Percentiles rank a stretch among this genome's conserved stretches.
phyloP scores from a whole-genome alignment of 2,888 invertebrate genomes.

The Lottia scabra region DNA sequence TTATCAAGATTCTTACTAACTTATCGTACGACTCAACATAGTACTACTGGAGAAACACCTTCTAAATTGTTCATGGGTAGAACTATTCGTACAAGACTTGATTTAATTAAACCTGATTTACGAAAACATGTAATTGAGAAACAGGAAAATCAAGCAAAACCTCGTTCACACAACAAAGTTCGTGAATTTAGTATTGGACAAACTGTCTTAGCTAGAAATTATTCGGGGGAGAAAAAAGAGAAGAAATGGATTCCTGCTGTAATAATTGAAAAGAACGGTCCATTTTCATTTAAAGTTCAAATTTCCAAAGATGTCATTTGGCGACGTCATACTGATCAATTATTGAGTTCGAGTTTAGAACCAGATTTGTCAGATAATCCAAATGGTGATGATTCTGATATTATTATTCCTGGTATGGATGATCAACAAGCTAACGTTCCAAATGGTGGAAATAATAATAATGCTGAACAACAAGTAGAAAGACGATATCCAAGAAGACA shows the following conservation, averaged over 20 bases:
- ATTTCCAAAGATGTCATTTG: not conserved
- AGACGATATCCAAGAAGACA: no score
- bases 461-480: no score
- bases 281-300: not conserved
- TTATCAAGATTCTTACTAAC: not conserved
- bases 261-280: not conserved
- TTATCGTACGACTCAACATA: not conserved
- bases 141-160: not conserved
- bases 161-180: not conserved
- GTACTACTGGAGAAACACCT: not conserved
- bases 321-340: not conserved
- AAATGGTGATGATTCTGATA: no score
- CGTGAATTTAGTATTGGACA: not conserved
- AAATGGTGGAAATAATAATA: no score
- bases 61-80: not conserved
- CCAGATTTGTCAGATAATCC: no score
- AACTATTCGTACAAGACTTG: not conserved
- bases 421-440: no score
- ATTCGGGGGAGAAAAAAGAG: not conserved
- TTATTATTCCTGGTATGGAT: no score
- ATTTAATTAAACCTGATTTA: not conserved
- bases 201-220: not conserved
- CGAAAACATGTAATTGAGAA: not conserved
- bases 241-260: not conserved
- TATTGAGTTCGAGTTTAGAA: no score